Base-by-base conservation (phyloP, 2,797 vertebrate genomes). In the Hemibagrus guttatus region DNA sequence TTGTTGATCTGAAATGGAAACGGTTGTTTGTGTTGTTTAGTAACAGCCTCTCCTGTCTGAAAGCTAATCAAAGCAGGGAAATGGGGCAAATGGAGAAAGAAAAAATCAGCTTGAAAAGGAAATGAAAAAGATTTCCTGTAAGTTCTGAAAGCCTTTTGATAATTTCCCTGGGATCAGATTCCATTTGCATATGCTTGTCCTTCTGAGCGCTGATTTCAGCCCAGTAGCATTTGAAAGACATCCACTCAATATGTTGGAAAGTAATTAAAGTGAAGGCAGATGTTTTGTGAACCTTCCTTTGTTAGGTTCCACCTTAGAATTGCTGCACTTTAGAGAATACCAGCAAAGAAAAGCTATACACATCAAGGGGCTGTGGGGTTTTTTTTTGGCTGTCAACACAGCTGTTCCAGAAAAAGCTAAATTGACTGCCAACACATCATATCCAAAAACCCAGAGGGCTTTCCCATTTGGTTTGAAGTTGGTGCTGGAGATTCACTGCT, bases 381-480 rank as follows among this genome's bases (percentile, higher is more conserved):
- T 72, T 28, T 54, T 61, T 28, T 54, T 21, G 23, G 46, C 81
- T 52, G 63, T 23, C n/a, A n/a, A 58, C 42, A 23, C 35, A 68
- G 35, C 61, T 59, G 35, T 84, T 83, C 74, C 54, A 69, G 13
- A 46, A 86, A 59, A 66, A 56, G 52, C 35, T 7, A 11, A 17
- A 87, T 58, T 82, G 23, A 56, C 28, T 56, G 39, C 21, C 72
- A 86, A 42, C 63, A 88, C 28, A 31, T 79, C 31, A 52, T 23
- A 72, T 84, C 26, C 16, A 26, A 81, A 83, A n/a, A 28, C 64
- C 63, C 64, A 59, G 63, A 80, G 56, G 64, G n/a, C 59, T 79
- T 66, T 78, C 28, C 74, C 31, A 31, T 83, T 84, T 81, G 82
- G 71, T 83, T 75, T 88, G 68, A 74, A 72, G 80, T 74, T 76